Conservation (phyloP, 2,888 invertebrate genomes). For the Hirtodrosophila alboralis region DNA sequence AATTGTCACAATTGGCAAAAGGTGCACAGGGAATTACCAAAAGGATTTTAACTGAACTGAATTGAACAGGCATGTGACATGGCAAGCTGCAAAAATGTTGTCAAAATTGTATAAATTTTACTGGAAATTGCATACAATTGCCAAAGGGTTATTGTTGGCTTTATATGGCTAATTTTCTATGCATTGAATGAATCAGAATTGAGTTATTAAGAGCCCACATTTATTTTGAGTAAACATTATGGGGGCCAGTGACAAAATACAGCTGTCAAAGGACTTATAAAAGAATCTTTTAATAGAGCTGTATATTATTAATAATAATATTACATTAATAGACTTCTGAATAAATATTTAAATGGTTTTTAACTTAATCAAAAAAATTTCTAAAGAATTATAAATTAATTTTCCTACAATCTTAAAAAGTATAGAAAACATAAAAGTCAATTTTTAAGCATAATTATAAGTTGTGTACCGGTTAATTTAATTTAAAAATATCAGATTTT, state of each 20-base stretch:
- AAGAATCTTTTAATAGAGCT: conserved; percentile 5
- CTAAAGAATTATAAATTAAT: too few relatives aligned
- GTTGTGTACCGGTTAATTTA: too few relatives aligned
- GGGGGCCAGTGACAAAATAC: conserved; percentile 48
- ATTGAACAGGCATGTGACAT: conserved; percentile 1
- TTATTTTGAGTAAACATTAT: conserved; percentile 37
- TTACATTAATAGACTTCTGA: too few relatives aligned
- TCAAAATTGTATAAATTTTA: conserved; percentile 43
- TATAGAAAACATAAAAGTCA: too few relatives aligned
- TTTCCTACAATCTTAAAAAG: too few relatives aligned
- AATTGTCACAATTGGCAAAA: conserved; percentile 33
- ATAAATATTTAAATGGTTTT: too few relatives aligned
- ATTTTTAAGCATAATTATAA: too few relatives aligned
- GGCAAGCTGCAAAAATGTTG: conserved; percentile 64
- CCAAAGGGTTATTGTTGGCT: conserved; percentile 11
- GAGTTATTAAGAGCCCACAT: conserved; percentile 20
- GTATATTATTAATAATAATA: conserved; percentile 6
- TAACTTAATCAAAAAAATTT: too few relatives aligned
- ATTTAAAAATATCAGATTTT: too few relatives aligned
- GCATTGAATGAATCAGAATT: conserved; percentile 44
- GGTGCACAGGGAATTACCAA: conserved; percentile 13
- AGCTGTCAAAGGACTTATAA: conserved; percentile 44
- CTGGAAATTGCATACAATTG: conserved; percentile 32
- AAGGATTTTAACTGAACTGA: conserved; percentile 20
- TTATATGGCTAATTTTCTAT: conserved; percentile 33